Base-by-base conservation (phyloP, 2,797 vertebrate genomes). In the Salmo trutta region DNA sequence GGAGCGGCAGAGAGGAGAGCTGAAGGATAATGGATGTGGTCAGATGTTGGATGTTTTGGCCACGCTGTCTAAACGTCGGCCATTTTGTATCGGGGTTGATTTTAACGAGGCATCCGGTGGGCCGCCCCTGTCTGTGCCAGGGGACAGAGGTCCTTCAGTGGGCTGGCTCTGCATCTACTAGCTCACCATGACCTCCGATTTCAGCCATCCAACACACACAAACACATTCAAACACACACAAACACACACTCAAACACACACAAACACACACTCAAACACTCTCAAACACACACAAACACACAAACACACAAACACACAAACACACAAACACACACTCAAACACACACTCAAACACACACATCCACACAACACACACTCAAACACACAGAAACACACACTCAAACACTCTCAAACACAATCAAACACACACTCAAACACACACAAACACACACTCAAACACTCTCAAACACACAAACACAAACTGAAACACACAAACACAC, bases 121-220 rank as follows among this genome's bases (percentile, higher is more conserved):
- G 56, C 19, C 8, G 19, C n/a, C 71, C 51, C 41, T 67, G 71
- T 75, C 0, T 64, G 24, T 73, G 83, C 81, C 83, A 75, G 79
- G 77, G 75, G 73, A 71, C 73, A 41, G 51, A 47, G 62, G 68
- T 71, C 62, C 79, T 71, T 54, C 41, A 64, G 71, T n/a, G 73
- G 74, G 31, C 21, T 19, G 59, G 67, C 69, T 65, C 51, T 65
- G 16, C 16, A 29, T 14, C 21, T 14, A 66, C 24, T 27, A 64
- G 64, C 64, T 66, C 21, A 14, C 64, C n/a, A n/a, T 8, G 56
- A 59, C 19, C 19, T 2, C n/a, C n/a, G 8, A n/a, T 21, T 10
- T 14, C 24, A 31, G 10, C 31, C 19, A 47, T 19, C 14, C 66
- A 68, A 24, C 66, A 68, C 66, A 68, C 66, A 68, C 10, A 14